phyloP scores from a whole-genome alignment of 2,113 vertebrate genomes.

The Melanostigma gelatinosum region DNA sequence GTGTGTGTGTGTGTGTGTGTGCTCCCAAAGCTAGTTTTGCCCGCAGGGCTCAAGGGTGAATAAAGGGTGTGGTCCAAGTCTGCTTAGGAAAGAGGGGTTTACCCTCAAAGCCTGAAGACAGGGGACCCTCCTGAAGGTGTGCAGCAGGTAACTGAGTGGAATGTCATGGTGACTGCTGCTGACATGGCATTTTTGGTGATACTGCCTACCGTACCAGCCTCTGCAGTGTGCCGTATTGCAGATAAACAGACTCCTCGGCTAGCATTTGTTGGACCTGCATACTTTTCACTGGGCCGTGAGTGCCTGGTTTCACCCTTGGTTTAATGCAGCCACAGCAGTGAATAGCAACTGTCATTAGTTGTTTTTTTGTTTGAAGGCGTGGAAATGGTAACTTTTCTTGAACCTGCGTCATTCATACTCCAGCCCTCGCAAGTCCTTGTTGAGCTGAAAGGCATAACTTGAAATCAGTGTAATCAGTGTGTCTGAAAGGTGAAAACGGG shows the following conservation, averaged over 20 bases:
- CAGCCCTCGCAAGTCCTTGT: not conserved
- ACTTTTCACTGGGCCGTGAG: not conserved
- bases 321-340: not conserved
- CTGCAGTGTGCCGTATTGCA: constrained; percentile 21
- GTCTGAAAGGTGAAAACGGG: constrained; percentile 15
- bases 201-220: not conserved
- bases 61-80: constrained; percentile 69
- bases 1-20: constrained; percentile 19
- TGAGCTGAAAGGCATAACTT: constrained; percentile 27
- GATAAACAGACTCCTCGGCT: constrained; percentile 45
- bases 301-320: not conserved
- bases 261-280: constrained; percentile 37
- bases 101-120: constrained; percentile 33
- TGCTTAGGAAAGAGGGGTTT: constrained; percentile 11
- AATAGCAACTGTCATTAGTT: not conserved
- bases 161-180: constrained; percentile 37
- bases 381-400: not conserved
- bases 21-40: constrained; percentile 34
- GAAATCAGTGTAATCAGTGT: constrained; percentile 52
- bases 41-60: constrained; percentile 45
- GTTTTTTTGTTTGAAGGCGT: not conserved
- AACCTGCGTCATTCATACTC: constrained; percentile 19
- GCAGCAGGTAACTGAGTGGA: constrained; percentile 7
- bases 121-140: constrained; percentile 16
- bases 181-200: constrained; percentile 33